Base-by-base conservation (phyloP, 1,140 invertebrate species). In the Drosophila asahinai region DNA sequence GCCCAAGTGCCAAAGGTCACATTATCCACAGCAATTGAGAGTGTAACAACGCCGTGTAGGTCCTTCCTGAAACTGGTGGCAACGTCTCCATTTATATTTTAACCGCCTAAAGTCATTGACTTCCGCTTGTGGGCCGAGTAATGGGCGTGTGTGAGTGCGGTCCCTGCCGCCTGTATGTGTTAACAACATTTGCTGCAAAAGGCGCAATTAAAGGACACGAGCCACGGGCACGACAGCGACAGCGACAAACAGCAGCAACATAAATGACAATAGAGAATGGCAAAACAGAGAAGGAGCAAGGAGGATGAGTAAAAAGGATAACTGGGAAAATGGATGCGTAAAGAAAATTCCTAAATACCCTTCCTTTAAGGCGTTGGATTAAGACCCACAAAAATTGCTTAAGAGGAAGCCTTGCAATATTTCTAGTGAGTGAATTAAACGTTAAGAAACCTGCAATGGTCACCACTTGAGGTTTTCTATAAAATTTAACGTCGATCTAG, bases 161-260 rank as follows among this genome's bases (percentile, higher is more conserved):
- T 17, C n/a, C 22, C 22, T 25, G 22, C 43, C 8, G 14, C 17
- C 30, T 19, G 25, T 47, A 7, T 86, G 70, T 70, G 67, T 45
- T 77, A 60, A 68, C 72, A 84, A 52, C 67, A 77, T 78, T 62
- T 68, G 73, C 79, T 64, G 80, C 76, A 80, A 80, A 80, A 66
- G 83, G 64, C 77, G 59, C 84, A 89, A 87, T 87, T 89, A 87
- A 87, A 89, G 77, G 74, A 83, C 83, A 89, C 77, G 59, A 87
- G 71, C 79, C 80, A 77, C 71, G 66, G 64, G 77, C 81, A 67
- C 52, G 48, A 73, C 33, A 36, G 27, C 33, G 9, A 3, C 73
- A 89, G 66, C 64, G 77, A 83, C 75, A 73, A 81, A 47, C 40
- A 83, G 66, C 83, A 82, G 70, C 66, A 77, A 68, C 79, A 87